A percentile compares a stretch with the other conserved stretches of the same genome.
Conservation (phyloP, 2,113 vertebrate genomes). For the Meriones unguiculatus region DNA sequence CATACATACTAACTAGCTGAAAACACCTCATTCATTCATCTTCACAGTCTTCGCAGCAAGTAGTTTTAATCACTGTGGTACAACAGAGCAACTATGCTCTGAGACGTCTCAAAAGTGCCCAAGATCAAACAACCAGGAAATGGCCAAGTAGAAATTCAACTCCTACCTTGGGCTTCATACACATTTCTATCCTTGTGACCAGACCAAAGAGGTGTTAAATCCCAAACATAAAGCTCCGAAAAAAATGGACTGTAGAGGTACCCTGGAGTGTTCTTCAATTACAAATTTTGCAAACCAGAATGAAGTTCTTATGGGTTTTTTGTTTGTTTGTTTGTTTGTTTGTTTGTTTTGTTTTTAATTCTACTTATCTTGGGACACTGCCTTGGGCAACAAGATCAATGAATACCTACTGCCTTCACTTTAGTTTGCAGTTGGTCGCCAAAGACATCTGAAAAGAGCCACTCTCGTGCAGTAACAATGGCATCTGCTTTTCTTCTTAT, state of each 20-base stretch:
- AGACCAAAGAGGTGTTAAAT: not conserved
- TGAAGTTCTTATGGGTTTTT: not conserved
- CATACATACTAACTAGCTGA: not conserved
- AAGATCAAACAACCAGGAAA: not conserved
- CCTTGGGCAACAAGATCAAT: not conserved
- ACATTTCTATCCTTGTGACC: not conserved
- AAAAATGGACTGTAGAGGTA: not conserved
- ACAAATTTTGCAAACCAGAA: not conserved
- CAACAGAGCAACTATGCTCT: not conserved
- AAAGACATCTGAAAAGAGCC: not conserved
- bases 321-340: not conserved
- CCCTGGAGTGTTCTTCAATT: not conserved
- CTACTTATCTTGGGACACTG: not conserved
- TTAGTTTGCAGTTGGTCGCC: not conserved
- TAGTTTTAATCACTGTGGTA: not conserved
- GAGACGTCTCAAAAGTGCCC: rapidly evolving
- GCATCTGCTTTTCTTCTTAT: not conserved
- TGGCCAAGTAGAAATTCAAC: not conserved
- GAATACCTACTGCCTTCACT: not conserved
- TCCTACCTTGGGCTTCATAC: not conserved
- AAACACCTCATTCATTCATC: not conserved
- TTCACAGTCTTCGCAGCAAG: not conserved
- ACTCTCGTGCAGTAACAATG: not conserved
- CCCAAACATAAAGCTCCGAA: not conserved
- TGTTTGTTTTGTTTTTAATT: not conserved